Evolutionary conservation across 2,888 invertebrate species (phyloP).

Genomic region (Meloe dianella): DNA sequence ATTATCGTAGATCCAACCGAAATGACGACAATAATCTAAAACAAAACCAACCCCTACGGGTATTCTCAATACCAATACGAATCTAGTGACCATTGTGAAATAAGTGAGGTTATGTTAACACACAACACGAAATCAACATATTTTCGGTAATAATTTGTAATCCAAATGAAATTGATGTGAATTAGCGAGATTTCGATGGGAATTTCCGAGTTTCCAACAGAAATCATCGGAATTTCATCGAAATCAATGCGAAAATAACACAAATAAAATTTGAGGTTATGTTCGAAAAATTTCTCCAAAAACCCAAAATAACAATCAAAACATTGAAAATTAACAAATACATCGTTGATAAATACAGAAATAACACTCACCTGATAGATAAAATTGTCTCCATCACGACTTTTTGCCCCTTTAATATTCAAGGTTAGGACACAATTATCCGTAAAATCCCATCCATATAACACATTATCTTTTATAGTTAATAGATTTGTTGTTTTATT

Average conservation of each 20-base stretch:
- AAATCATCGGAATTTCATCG: neutral
- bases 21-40: no score
- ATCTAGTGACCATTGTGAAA: neutral
- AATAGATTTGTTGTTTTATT: conserved; percentile 69
- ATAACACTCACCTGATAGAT: conserved; percentile 65
- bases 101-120: conserved; percentile 14
- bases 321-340: no score
- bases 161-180: neutral
- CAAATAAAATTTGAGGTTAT: conserved; percentile 30
- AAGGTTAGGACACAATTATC: conserved; percentile 70
- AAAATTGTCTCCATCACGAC: conserved; percentile 60
- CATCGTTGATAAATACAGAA: conserved; percentile 9
- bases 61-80: neutral
- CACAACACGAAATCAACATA: neutral
- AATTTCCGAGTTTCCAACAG: neutral
- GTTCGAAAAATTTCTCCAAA: no score
- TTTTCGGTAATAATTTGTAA: neutral
- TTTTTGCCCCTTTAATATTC: conserved; percentile 62
- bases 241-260: neutral
- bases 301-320: no score
- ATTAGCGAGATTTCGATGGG: neutral
- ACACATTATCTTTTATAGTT: conserved; percentile 69
- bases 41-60: neutral
- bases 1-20: neutral
- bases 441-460: conserved; percentile 71